Evolutionary conservation across 2,797 vertebrate genomes (phyloP).

Genomic region (Lutjanus campechanus): DNA sequence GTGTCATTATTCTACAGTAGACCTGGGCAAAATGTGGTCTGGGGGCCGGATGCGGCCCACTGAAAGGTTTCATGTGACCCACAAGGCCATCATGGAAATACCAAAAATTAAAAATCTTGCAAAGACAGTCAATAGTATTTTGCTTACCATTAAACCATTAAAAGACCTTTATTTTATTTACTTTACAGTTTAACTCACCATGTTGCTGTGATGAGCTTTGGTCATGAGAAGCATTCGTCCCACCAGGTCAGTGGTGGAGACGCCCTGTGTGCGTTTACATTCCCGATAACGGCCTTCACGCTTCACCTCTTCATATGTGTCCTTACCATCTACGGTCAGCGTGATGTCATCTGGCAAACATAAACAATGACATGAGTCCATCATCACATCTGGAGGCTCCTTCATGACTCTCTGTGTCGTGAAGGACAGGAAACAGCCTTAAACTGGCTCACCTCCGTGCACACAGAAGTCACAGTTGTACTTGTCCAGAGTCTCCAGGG

Average conservation of each 20-base stretch:
- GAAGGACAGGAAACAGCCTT: not conserved
- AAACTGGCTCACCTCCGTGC: conserved; percentile 72
- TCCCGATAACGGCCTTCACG: conserved; percentile 93
- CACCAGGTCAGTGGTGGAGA: conserved; percentile 97
- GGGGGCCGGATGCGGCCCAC: no score
- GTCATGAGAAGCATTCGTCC: conserved; percentile 98
- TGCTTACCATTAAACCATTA: no score
- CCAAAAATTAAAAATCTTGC: no score
- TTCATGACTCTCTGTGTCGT: not conserved
- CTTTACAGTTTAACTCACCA: conserved; percentile 84
- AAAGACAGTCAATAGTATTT: no score
- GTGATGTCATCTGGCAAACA: conserved; percentile 93
- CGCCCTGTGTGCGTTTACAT: conserved; percentile 96
- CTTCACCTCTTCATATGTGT: conserved; percentile 98
- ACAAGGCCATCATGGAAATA: no score
- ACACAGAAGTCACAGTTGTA: conserved; percentile 97
- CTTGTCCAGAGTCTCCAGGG: conserved; percentile 94
- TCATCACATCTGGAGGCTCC: not conserved
- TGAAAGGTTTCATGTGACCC: no score
- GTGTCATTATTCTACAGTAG: no score
- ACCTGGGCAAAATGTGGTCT: no score
- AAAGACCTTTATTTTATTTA: no score
- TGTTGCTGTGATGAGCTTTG: conserved; percentile 96
- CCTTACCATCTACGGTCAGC: conserved; percentile 93
- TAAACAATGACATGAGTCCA: not conserved